Percentiles rank a stretch among this genome's conserved stretches.
Conservation (phyloP, 2,888 invertebrate genomes). For the Hydraecia micacea region DNA sequence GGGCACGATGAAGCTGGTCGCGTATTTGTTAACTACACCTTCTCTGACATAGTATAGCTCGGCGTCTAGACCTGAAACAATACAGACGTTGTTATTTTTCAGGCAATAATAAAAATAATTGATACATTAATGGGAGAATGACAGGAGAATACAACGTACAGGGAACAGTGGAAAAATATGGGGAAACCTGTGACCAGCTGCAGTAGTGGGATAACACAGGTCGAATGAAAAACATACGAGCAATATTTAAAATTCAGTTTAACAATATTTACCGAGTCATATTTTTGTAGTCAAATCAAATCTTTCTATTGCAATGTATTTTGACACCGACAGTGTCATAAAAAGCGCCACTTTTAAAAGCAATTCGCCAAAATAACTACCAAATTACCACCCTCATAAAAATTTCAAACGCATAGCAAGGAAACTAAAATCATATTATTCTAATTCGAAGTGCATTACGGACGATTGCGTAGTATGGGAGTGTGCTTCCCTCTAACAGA, state of each 20-base stretch:
- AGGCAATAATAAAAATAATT: too few relatives aligned
- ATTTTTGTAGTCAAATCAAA: too few relatives aligned
- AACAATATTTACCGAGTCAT: neutral
- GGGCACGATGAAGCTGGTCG: conserved; percentile 95
- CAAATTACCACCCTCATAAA: conserved; percentile 67
- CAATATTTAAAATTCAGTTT: too few relatives aligned
- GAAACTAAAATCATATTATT: conserved; percentile 80
- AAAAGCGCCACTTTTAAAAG: neutral
- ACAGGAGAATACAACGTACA: too few relatives aligned
- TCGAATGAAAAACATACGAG: too few relatives aligned
- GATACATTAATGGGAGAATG: too few relatives aligned
- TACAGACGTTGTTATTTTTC: conserved; percentile 11
- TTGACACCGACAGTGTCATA: too few relatives aligned
- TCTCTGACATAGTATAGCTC: conserved; percentile 95
- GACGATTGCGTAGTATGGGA: conserved; percentile 70
- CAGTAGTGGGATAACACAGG: too few relatives aligned
- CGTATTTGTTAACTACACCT: conserved; percentile 96
- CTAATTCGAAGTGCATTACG: conserved; percentile 77
- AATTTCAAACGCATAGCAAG: conserved; percentile 74
- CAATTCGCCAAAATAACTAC: neutral
- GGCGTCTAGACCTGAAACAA: conserved; percentile 92
- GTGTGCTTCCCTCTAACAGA: conserved; percentile 72
- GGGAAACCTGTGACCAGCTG: too few relatives aligned
- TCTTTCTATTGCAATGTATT: too few relatives aligned
- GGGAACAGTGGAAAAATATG: too few relatives aligned